These are phyloP conservation scores for Ptychobarbus kaznakovi DNA, from an alignment of 2,797 vertebrate genomes.

Conservation along the genomic window DNA sequence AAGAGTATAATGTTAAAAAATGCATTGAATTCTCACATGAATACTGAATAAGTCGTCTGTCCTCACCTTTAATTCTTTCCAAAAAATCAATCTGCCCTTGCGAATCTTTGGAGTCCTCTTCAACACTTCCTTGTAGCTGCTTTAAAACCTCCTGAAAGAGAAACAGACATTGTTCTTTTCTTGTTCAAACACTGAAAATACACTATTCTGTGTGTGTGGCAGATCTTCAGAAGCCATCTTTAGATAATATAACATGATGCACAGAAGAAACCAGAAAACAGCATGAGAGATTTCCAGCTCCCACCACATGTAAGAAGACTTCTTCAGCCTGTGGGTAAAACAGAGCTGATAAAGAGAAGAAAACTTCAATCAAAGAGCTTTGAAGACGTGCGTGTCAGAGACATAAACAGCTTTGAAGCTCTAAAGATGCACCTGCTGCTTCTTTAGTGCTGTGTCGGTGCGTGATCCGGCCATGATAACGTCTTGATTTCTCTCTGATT, in stretches of 20 bases:
- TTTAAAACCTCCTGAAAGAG: slow-evolving; percentile 92
- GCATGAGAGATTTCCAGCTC: slow-evolving; percentile 21
- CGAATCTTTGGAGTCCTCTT: slow-evolving; percentile 89
- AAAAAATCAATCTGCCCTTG: slow-evolving; percentile 92
- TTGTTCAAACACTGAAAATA: slow-evolving; percentile 8
- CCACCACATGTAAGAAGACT: slow-evolving; percentile 30
- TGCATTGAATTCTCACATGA: background rate
- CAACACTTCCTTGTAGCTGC: slow-evolving; percentile 95
- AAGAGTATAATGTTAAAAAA: background rate
- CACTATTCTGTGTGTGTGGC: slow-evolving; percentile 1
- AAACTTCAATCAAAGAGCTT: slow-evolving; percentile 52
- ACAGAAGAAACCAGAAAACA: slow-evolving; percentile 17
- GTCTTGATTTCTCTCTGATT: slow-evolving; percentile 32
- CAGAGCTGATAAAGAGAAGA: slow-evolving; percentile 48
- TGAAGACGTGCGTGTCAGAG: slow-evolving; percentile 54
- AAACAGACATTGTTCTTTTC: slow-evolving; percentile 25
- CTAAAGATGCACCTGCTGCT: slow-evolving; percentile 52
- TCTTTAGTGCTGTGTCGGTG: slow-evolving; percentile 38
- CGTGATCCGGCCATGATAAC: slow-evolving; percentile 31
- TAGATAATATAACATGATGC: slow-evolving; percentile 42
- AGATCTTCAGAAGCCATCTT: slow-evolving; percentile 11
- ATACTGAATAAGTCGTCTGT: background rate
- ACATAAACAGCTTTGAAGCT: slow-evolving; percentile 56
- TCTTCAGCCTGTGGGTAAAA: slow-evolving; percentile 47
- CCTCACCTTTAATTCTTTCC: slow-evolving; percentile 92